These are phyloP conservation scores for Hypomecis punctinalis DNA, from an alignment of 2,888 invertebrate species.

Conservation along the genomic window DNA sequence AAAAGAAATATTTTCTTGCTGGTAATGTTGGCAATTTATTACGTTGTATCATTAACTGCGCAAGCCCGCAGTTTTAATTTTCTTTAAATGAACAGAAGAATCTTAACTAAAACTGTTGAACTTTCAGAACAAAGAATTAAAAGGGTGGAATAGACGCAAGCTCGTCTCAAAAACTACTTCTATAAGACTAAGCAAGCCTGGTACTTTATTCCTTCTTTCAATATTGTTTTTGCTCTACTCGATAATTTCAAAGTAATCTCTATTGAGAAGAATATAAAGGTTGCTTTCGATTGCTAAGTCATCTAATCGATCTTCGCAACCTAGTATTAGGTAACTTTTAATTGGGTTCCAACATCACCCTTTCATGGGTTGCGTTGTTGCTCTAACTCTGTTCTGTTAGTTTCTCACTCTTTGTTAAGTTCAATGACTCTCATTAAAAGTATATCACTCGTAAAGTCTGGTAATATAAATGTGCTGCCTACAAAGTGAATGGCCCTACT, in stretches of 20 bases:
- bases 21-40: background rate
- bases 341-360: conserved; percentile 70
- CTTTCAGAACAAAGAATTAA: conserved; percentile 3
- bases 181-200: conserved; percentile 11
- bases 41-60: background rate
- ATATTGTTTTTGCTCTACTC: conserved; percentile 11
- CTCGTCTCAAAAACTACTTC: conserved; percentile 7
- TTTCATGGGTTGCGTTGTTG: conserved; percentile 49
- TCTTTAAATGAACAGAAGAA: background rate
- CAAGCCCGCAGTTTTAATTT: too few species aligned
- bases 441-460: background rate
- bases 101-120: background rate
- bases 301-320: conserved; percentile 35
- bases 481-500: too few species aligned
- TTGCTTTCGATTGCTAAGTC: conserved; percentile 11
- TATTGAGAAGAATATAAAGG: conserved; percentile 2
- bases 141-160: conserved; percentile 8
- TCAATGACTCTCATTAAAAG: conserved; percentile 20
- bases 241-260: conserved; percentile 4
- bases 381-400: conserved; percentile 27
- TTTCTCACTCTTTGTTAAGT: conserved; percentile 35
- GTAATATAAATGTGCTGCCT: too few species aligned
- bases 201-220: conserved; percentile 19
- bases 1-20: too few species aligned
- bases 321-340: conserved; percentile 70